A percentile compares a stretch with the other conserved stretches of the same genome.
phyloP scores from a whole-genome alignment of 2,888 invertebrate genomes.

The Drosophila kambysellisi region DNA sequence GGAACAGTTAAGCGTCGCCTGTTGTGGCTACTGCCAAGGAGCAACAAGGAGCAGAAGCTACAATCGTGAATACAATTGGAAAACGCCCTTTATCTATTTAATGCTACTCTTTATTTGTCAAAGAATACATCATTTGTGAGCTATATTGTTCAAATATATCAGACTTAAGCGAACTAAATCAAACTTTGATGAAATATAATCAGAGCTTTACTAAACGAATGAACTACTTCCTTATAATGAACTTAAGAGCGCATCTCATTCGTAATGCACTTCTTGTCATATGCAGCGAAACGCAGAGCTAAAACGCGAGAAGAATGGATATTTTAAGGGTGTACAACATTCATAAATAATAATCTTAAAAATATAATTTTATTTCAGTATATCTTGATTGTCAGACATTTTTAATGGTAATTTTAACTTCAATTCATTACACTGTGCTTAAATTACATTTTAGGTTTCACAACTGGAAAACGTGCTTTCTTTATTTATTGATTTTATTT shows the following conservation, averaged over 20 bases:
- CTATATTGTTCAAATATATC: constrained; percentile 93
- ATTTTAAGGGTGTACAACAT: neutral
- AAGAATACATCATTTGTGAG: constrained; percentile 97
- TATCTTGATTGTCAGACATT: neutral
- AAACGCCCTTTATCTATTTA: constrained; percentile 82
- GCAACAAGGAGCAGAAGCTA: constrained; percentile 19
- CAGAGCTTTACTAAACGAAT: neutral
- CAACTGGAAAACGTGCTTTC: too few species aligned
- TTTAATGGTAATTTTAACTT: too few species aligned
- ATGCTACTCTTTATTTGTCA: constrained; percentile 84
- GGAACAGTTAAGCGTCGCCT: constrained; percentile 56
- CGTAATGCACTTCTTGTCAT: neutral
- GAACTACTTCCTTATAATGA: neutral
- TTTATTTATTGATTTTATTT: too few species aligned
- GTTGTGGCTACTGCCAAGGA: constrained; percentile 59
- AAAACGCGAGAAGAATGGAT: neutral
- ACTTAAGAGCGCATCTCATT: neutral
- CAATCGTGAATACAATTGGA: constrained; percentile 80
- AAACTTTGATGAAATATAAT: neutral
- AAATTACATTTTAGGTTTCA: too few species aligned
- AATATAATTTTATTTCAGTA: neutral
- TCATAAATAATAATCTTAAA: neutral
- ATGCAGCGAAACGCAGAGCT: neutral
- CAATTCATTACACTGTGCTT: too few species aligned
- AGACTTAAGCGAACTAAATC: neutral